These are phyloP conservation scores for Acanthis flammea DNA, from an alignment of 2,797 vertebrate genomes.

Conservation along the genomic window DNA sequence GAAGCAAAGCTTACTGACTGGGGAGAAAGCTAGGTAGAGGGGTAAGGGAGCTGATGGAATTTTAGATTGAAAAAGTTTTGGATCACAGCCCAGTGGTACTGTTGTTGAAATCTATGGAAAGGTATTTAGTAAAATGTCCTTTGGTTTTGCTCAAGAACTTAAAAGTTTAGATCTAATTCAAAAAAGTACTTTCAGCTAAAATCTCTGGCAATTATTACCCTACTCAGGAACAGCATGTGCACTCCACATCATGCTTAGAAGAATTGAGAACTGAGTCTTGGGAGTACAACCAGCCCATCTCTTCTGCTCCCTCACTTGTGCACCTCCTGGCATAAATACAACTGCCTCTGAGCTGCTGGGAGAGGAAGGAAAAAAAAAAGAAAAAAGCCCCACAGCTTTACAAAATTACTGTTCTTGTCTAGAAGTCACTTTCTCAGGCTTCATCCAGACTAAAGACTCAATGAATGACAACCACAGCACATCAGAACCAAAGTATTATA, in stretches of 20 bases:
- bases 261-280: neutral
- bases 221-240: neutral
- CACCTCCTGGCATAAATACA: neutral
- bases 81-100: neutral
- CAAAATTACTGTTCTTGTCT: neutral
- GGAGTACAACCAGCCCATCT: neutral
- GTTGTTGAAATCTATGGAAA: neutral
- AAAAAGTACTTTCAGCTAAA: neutral
- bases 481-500: neutral
- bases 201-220: neutral
- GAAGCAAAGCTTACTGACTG: neutral
- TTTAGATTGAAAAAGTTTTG: neutral
- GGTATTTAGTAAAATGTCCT: neutral
- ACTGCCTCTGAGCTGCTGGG: neutral
- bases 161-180: neutral
- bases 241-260: neutral
- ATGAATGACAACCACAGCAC: accelerated
- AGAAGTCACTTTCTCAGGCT: neutral
- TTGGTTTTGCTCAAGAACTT: neutral
- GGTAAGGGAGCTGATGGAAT: neutral
- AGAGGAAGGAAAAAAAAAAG: neutral
- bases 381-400: neutral
- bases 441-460: neutral
- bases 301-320: neutral
- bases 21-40: neutral